Conservation (phyloP, 2,888 invertebrate genomes). For the Sphaerophoria taeniata region DNA sequence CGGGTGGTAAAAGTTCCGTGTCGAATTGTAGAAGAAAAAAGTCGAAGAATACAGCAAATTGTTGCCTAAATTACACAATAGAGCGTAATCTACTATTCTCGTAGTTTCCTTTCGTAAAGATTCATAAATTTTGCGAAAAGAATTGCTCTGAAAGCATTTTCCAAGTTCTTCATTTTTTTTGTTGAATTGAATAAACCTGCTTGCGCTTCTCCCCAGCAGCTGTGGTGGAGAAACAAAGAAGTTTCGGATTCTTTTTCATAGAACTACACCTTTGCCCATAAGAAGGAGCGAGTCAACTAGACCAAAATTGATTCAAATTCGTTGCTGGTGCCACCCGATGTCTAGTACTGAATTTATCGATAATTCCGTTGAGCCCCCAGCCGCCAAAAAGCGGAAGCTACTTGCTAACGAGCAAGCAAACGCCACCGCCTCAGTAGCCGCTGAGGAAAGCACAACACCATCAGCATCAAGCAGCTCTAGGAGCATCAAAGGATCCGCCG, state of each 20-base stretch:
- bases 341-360: slow-evolving; percentile 96
- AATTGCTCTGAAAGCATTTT: slow-evolving; percentile 34
- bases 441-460: slow-evolving; percentile 69
- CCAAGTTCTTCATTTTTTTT: slow-evolving; percentile 31
- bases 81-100: slow-evolving; percentile 29
- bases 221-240: slow-evolving; percentile 20
- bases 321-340: slow-evolving; percentile 86
- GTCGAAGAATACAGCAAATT: background rate
- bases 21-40: slow-evolving; percentile 19
- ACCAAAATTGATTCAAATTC: slow-evolving; percentile 72
- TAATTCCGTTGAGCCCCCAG: slow-evolving; percentile 96
- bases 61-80: slow-evolving; percentile 58
- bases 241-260: slow-evolving; percentile 11
- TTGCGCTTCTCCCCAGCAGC: background rate
- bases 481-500: slow-evolving; percentile 54
- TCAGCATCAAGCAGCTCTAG: slow-evolving; percentile 68
- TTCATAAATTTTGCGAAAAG: slow-evolving; percentile 17
- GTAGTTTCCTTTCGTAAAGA: slow-evolving; percentile 40
- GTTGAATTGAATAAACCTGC: background rate
- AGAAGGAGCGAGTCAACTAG: slow-evolving; percentile 66
- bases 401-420: slow-evolving; percentile 75
- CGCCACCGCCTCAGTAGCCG: slow-evolving; percentile 72
- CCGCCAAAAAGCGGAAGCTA: slow-evolving; percentile 95
- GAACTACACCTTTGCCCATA: slow-evolving; percentile 31
- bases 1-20: slow-evolving; percentile 43